Conservation (phyloP, 2,113 vertebrate genomes). For the Parus major region DNA sequence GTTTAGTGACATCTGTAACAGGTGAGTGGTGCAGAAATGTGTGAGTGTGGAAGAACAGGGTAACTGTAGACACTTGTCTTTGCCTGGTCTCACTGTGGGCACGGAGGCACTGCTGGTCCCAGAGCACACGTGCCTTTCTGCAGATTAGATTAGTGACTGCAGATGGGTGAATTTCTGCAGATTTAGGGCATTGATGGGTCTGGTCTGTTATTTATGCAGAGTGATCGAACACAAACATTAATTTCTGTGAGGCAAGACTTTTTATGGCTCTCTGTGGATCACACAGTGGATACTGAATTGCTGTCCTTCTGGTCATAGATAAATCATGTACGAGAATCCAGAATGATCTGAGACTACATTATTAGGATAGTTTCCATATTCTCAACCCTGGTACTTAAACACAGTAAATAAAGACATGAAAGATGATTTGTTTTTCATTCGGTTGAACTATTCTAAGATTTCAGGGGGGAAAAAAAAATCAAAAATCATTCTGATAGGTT, state of each 20-base stretch:
- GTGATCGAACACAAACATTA: not conserved
- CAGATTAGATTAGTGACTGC: not conserved
- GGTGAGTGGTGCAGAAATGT: not conserved
- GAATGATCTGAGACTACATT: not conserved
- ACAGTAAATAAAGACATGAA: slow-evolving; percentile 8
- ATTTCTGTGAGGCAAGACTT: not conserved
- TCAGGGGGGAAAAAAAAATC: not conserved
- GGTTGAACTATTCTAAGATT: not conserved
- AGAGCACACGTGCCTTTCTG: not conserved
- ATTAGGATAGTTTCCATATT: slow-evolving; percentile 2
- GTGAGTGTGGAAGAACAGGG: not conserved
- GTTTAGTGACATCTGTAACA: not conserved
- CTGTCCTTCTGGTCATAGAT: not conserved
- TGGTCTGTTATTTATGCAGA: not conserved
- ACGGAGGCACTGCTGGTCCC: not conserved
- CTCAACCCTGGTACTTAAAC: not conserved
- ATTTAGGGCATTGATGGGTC: not conserved
- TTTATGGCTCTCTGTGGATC: not conserved
- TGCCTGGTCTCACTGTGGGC: not conserved
- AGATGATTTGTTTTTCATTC: not conserved
- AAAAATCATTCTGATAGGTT: not conserved
- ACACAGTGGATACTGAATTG: not conserved
- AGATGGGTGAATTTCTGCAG: not conserved
- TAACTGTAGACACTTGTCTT: not conserved
- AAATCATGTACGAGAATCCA: not conserved